A percentile compares a stretch with the other conserved stretches of the same genome.
These are phyloP conservation scores for Atopsyche davidsoni DNA, from an alignment of 1,140 invertebrate genomes.

Conservation along the genomic window DNA sequence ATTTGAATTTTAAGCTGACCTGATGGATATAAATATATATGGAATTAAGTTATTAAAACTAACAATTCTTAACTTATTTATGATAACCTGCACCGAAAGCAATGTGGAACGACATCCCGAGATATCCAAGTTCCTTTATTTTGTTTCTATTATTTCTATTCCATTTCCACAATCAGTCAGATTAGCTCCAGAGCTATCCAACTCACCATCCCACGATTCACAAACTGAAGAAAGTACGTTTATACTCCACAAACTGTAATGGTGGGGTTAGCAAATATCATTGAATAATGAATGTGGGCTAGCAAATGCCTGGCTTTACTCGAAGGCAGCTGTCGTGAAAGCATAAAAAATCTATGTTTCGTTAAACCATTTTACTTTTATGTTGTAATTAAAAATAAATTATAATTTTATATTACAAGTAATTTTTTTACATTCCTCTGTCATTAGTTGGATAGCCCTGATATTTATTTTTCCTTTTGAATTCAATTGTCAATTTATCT, in stretches of 20 bases:
- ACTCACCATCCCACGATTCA: slow-evolving; percentile 2
- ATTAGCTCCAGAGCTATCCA: slow-evolving; percentile 16
- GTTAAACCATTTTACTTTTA: slow-evolving; percentile 19
- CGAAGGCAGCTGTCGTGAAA: slow-evolving; percentile 13
- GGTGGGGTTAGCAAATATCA: slow-evolving; percentile 7
- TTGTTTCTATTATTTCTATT: no score
- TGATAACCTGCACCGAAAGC: no score
- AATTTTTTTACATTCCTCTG: slow-evolving; percentile 17
- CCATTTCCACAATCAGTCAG: no score
- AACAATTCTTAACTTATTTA: slow-evolving; percentile 51
- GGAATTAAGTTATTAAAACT: slow-evolving; percentile 56
- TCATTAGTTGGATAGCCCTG: slow-evolving; percentile 19
- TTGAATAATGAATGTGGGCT: no score
- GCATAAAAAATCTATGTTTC: slow-evolving; percentile 23
- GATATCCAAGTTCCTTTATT: no score
- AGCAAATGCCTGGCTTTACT: slow-evolving; percentile 18
- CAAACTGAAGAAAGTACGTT: background rate
- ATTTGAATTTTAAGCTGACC: slow-evolving; percentile 54
- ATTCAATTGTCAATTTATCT: no score
- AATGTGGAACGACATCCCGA: no score
- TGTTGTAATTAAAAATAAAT: slow-evolving; percentile 25
- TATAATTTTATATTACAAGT: slow-evolving; percentile 25
- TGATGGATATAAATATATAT: slow-evolving; percentile 56
- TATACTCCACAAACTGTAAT: background rate
- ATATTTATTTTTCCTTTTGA: no score